Evolutionary conservation across 2,888 invertebrate species (phyloP).

Genomic region (Ramazzottius varieornatus): DNA sequence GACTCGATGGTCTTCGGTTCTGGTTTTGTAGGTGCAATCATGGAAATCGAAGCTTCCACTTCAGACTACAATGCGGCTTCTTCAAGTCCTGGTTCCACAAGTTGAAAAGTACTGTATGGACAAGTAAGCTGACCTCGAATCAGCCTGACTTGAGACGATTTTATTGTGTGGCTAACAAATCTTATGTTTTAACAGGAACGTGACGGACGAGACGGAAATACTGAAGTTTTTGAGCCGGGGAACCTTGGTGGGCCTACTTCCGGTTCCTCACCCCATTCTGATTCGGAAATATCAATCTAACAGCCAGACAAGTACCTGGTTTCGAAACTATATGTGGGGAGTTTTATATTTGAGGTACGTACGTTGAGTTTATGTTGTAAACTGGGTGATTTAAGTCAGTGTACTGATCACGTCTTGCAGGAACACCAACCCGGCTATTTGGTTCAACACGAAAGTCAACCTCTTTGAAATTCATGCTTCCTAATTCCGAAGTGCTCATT

Average conservation of each 20-base stretch:
- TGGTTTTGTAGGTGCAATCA: slow-evolving; percentile 29
- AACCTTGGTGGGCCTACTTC: slow-evolving; percentile 78
- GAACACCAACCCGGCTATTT: slow-evolving; percentile 91
- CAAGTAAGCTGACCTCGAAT: slow-evolving; percentile 37
- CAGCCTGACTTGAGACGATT: neutral
- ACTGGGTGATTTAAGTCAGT: too few species aligned
- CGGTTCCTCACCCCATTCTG: slow-evolving; percentile 94
- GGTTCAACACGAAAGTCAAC: slow-evolving; percentile 98
- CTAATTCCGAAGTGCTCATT: slow-evolving; percentile 12
- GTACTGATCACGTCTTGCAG: slow-evolving; percentile 28
- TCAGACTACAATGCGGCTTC: slow-evolving; percentile 91
- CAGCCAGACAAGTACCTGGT: slow-evolving; percentile 94
- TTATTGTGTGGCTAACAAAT: neutral
- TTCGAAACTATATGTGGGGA: slow-evolving; percentile 98
- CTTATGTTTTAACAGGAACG: slow-evolving; percentile 35
- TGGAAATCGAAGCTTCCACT: slow-evolving; percentile 92
- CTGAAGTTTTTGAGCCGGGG: slow-evolving; percentile 94
- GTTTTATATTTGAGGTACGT: slow-evolving; percentile 73
- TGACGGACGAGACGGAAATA: slow-evolving; percentile 97
- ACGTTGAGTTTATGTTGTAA: too few species aligned
- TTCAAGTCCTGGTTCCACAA: slow-evolving; percentile 94
- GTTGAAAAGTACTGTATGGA: slow-evolving; percentile 99
- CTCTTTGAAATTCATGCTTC: slow-evolving; percentile 74
- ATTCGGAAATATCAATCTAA: slow-evolving; percentile 98
- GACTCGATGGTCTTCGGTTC: too few species aligned